Conservation (phyloP, 2,888 invertebrate species). For the Erebia epiphron region DNA sequence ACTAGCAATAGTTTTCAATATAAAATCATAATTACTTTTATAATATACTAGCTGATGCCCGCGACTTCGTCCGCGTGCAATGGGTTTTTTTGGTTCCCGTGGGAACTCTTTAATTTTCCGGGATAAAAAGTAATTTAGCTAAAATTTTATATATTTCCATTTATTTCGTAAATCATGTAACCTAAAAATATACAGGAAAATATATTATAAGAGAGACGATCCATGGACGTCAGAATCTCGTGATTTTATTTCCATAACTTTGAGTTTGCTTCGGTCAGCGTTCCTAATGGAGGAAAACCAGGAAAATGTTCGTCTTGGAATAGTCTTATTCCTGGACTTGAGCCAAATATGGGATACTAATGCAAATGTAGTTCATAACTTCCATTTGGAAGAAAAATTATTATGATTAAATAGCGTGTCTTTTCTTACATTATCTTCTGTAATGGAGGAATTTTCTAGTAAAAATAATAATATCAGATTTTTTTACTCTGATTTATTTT, state of each 20-base stretch:
- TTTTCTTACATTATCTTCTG: conserved; percentile 8
- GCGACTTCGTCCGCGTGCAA: no score
- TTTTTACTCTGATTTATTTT: background rate
- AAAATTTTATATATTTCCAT: no score
- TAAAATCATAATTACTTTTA: background rate
- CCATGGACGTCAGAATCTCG: background rate
- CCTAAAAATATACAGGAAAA: conserved; percentile 15
- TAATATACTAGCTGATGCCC: no score
- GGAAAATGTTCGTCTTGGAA: conserved; percentile 18
- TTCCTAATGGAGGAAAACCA: conserved; percentile 22
- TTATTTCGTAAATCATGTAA: background rate
- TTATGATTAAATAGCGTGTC: conserved; percentile 22
- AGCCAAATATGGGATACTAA: conserved; percentile 40
- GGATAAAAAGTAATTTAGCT: no score
- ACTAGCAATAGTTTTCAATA: background rate
- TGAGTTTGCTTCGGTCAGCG: conserved; percentile 26
- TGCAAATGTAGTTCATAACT: conserved; percentile 29
- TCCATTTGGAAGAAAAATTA: conserved; percentile 31
- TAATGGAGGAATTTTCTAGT: background rate
- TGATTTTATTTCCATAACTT: conserved; percentile 21
- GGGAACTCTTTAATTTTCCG: no score
- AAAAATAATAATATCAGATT: background rate
- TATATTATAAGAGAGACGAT: no score
- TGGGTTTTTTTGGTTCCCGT: no score
- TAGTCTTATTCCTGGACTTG: conserved; percentile 33